Conservation (phyloP, 2,888 invertebrate genomes). For the Drosophila buzzatii region DNA sequence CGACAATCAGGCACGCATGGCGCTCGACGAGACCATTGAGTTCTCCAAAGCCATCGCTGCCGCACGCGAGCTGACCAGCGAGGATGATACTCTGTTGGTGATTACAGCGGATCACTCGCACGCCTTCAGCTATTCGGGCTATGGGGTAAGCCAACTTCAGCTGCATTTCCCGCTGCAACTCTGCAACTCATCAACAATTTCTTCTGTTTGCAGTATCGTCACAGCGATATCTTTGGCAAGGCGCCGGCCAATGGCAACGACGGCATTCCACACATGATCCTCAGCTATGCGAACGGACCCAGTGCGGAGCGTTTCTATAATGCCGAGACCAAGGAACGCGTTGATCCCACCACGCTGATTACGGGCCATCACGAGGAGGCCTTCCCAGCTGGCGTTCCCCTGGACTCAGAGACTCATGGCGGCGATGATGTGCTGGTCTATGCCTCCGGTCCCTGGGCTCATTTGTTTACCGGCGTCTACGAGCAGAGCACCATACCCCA, state of each 20-base stretch:
- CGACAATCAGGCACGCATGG: conserved; percentile 78
- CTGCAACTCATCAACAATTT: neutral
- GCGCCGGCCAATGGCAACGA: conserved; percentile 84
- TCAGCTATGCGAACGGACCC: conserved; percentile 92
- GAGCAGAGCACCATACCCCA: conserved; percentile 93
- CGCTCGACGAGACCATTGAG: conserved; percentile 87
- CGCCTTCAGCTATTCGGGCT: conserved; percentile 90
- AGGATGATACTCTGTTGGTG: conserved; percentile 91
- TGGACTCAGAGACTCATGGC: conserved; percentile 88
- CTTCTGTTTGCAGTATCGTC: conserved; percentile 66
- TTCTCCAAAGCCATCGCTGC: conserved; percentile 90
- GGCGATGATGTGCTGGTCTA: conserved; percentile 93
- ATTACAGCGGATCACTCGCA: conserved; percentile 94
- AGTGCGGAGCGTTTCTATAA: conserved; percentile 86
- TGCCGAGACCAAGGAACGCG: conserved; percentile 63
- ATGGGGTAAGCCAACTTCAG: conserved; percentile 86
- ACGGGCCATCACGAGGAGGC: conserved; percentile 68
- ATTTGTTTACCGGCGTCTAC: conserved; percentile 91
- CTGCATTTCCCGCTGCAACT: too few relatives aligned
- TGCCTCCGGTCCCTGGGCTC: conserved; percentile 92
- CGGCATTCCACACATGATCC: conserved; percentile 88
- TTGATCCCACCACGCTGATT: conserved; percentile 76
- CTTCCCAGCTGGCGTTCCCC: conserved; percentile 87
- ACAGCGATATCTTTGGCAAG: conserved; percentile 75
- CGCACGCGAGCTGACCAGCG: conserved; percentile 87